A percentile compares a stretch with the other conserved stretches of the same genome.
These are phyloP conservation scores for Dicentrarchus labrax DNA, from an alignment of 2,113 vertebrate species.

Conservation along the genomic window DNA sequence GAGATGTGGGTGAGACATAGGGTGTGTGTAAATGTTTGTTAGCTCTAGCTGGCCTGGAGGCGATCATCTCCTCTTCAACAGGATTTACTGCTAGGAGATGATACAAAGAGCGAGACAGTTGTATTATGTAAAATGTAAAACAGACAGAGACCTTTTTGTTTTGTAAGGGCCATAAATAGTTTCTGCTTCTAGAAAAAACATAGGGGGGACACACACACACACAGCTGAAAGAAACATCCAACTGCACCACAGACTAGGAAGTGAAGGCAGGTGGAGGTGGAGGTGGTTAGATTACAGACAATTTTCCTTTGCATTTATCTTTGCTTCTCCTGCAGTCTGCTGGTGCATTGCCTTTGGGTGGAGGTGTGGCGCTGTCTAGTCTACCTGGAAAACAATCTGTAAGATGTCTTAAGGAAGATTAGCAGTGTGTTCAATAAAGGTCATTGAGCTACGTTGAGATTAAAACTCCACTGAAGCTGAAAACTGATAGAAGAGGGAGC, in stretches of 20 bases:
- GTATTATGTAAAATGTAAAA: conserved; percentile 28
- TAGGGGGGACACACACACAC: conserved; percentile 3
- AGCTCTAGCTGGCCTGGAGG: conserved; percentile 12
- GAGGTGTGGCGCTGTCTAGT: not conserved
- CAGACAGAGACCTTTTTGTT: not conserved
- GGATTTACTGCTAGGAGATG: conserved; percentile 28
- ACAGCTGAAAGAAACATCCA: not conserved
- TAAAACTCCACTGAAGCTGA: too few relatives aligned
- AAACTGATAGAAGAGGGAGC: too few relatives aligned
- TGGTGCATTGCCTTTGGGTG: conserved; percentile 6
- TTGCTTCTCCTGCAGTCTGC: not conserved
- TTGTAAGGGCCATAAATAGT: conserved; percentile 6
- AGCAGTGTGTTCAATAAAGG: not conserved
- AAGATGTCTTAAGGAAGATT: not conserved
- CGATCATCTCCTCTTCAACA: conserved; percentile 8
- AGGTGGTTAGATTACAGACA: too few relatives aligned
- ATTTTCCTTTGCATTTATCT: not conserved
- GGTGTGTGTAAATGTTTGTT: conserved; percentile 4
- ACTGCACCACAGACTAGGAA: not conserved
- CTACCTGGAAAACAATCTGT: not conserved
- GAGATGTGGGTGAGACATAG: not conserved
- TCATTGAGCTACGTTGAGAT: not conserved
- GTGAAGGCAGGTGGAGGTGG: not conserved
- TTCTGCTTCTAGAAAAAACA: conserved; percentile 1
- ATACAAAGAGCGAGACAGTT: conserved; percentile 1